Evolutionary conservation across 2,113 vertebrate genomes (phyloP), one percentile per base, ranked within the genome.

Genomic region (Saccopteryx bilineata): DNA sequence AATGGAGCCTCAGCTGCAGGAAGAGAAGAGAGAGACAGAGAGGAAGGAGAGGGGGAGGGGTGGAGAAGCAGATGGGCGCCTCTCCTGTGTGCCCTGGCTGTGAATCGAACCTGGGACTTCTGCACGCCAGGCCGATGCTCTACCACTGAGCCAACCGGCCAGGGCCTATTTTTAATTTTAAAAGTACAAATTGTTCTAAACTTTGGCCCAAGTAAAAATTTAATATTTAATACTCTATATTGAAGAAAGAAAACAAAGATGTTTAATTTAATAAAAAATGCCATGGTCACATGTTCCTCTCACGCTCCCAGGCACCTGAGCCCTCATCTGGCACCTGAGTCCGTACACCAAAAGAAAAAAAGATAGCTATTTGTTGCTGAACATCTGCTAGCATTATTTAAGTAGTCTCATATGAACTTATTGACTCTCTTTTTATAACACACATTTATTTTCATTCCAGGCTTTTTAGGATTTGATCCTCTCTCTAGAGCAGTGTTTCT

Each of bases 121-220:
- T n/a, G n/a, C n/a, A n/a, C n/a, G n/a, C n/a, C n/a, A n/a, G n/a
- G n/a, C n/a, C n/a, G n/a, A n/a, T n/a, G n/a, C n/a, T n/a, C n/a
- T n/a, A n/a, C n/a, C n/a, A n/a, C n/a, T n/a, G n/a, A n/a, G n/a
- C n/a, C n/a, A n/a, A n/a, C n/a, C n/a, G n/a, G n/a, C n/a, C n/a
- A n/a, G n/a, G n/a, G n/a, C n/a, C n/a, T 84, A n/a, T 74, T 92
- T 78, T 83, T 54, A 78, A 48, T 83, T 92, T 94, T 46, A 60
- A 54, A 91, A 78, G 15, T 52, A 63, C 3, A 89, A 19, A 39
- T 50, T 92, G 1, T 46, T 8, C 50, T 46, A 85, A 24, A 8
- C 23, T 86, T 21, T 74, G 39, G 31, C 66, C 31, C 39, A 52
- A 84, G 83, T 58, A 95, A 65, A 78, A 83, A 78, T 31, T 39